Conservation (phyloP, 1,140 invertebrate genomes). For the Ylistrum balloti region DNA sequence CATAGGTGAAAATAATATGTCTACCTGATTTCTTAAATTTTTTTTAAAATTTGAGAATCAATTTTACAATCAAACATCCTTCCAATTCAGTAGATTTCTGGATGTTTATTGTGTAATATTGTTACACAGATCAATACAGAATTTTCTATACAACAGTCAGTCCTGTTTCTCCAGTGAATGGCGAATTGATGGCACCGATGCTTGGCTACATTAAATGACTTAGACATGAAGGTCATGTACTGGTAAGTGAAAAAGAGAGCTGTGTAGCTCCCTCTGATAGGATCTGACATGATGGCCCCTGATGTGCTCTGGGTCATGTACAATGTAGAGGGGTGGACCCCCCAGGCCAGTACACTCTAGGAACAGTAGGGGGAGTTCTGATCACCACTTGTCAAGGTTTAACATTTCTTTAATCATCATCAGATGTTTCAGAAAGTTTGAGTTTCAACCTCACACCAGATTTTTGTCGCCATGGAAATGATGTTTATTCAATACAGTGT, state of each 20-base stretch:
- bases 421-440: background rate
- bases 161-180: background rate
- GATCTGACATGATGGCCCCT: background rate
- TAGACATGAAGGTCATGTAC: conserved; percentile 14
- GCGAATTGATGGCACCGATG: background rate
- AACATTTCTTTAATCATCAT: background rate
- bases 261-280: background rate
- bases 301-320: background rate
- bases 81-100: too few species aligned
- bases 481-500: background rate
- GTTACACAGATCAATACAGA: too few species aligned
- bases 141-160: too few species aligned
- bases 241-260: background rate
- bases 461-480: background rate
- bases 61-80: too few species aligned
- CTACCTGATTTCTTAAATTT: too few species aligned
- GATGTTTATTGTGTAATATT: too few species aligned
- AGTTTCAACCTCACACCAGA: conserved; percentile 11
- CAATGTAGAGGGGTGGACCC: background rate
- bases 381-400: background rate
- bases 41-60: too few species aligned
- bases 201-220: background rate
- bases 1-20: too few species aligned
- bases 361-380: background rate
- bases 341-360: background rate